Evolutionary conservation across 2,113 vertebrate genomes (phyloP).

Genomic region (Catharus minimus): DNA sequence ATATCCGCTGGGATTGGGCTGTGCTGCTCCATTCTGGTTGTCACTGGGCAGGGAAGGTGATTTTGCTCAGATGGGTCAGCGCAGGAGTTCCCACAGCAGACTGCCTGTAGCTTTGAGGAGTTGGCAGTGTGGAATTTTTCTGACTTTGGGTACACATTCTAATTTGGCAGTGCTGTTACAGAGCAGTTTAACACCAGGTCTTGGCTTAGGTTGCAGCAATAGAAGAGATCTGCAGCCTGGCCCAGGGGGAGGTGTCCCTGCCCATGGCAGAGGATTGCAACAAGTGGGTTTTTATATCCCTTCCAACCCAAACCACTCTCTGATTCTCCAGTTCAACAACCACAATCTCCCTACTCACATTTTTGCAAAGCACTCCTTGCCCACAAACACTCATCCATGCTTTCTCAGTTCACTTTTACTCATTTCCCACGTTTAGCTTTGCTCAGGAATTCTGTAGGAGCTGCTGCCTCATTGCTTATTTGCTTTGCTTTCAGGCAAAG

Average conservation of each 20-base stretch:
- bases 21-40: not conserved
- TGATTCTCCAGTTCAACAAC: not conserved
- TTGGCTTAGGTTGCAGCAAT: not conserved
- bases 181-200: accelerated
- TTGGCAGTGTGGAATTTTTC: not conserved
- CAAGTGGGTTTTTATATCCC: not conserved
- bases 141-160: not conserved
- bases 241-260: too few relatives aligned
- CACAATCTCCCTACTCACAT: accelerated
- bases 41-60: not conserved
- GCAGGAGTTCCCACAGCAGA: not conserved
- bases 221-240: not conserved
- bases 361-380: not conserved
- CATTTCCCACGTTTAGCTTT: not conserved
- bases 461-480: not conserved
- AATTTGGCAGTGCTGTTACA: not conserved
- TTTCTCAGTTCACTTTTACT: not conserved
- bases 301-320: not conserved
- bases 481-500: not conserved
- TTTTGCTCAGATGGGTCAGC: not conserved
- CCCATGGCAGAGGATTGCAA: not conserved
- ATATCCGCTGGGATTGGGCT: accelerated
- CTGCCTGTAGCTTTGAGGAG: not conserved
- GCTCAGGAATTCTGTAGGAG: not conserved
- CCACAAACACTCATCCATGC: accelerated